Evolutionary conservation across 2,888 invertebrate genomes (phyloP).

Genomic region (Mesodorylaimus sp.): DNA sequence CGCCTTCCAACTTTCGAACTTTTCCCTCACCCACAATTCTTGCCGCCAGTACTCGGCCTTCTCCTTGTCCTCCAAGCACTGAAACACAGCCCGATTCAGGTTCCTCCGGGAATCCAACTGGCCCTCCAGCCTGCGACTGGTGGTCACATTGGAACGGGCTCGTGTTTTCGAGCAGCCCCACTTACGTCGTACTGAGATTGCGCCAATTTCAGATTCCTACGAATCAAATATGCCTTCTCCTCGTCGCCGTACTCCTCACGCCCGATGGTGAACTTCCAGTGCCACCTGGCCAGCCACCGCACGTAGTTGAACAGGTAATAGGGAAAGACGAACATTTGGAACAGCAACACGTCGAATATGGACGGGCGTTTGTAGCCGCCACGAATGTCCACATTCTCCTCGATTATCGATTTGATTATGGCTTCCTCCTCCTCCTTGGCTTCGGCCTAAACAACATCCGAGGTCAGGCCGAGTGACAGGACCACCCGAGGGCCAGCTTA

Average conservation of each 20-base stretch:
- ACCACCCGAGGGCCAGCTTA: too few relatives aligned
- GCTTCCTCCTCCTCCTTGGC: slow-evolving; percentile 56
- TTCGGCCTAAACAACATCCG: slow-evolving; percentile 32
- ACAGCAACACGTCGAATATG: slow-evolving; percentile 55
- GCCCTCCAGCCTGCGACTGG: too few relatives aligned
- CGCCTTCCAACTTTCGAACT: slow-evolving; percentile 57
- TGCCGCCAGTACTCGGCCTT: slow-evolving; percentile 51
- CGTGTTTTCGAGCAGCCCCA: too few relatives aligned
- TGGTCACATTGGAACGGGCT: too few relatives aligned
- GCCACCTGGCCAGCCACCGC: slow-evolving; percentile 58
- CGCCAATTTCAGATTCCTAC: slow-evolving; percentile 49
- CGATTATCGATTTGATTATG: slow-evolving; percentile 59
- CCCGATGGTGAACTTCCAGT: slow-evolving; percentile 55
- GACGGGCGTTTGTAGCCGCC: slow-evolving; percentile 75
- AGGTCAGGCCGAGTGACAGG: too few relatives aligned
- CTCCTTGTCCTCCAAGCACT: slow-evolving; percentile 49
- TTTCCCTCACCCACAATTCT: slow-evolving; percentile 63
- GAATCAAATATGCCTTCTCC: slow-evolving; percentile 63
- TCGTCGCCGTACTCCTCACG: slow-evolving; percentile 58
- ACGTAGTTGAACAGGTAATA: slow-evolving; percentile 51
- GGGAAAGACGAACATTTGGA: slow-evolving; percentile 60
- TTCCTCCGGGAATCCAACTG: too few relatives aligned
- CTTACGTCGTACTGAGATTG: slow-evolving; percentile 39
- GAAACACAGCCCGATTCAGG: slow-evolving; percentile 10
- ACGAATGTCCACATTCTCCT: slow-evolving; percentile 75